These are phyloP conservation scores for Polietes domitor DNA, from an alignment of 2,888 invertebrate genomes.

Conservation along the genomic window DNA sequence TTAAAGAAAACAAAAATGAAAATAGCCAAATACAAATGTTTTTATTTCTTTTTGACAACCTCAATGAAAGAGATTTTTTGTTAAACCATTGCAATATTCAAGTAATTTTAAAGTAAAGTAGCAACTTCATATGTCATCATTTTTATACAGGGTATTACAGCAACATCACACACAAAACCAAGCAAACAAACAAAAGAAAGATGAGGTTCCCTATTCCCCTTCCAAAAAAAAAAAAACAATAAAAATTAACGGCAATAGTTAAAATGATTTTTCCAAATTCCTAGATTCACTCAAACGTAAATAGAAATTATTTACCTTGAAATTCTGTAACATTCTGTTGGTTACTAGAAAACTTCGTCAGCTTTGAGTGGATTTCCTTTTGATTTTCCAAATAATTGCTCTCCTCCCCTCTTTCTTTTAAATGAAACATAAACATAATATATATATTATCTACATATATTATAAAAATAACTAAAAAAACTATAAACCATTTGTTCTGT, in stretches of 20 bases:
- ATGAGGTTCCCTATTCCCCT: background rate
- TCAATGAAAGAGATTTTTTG: background rate
- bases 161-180: background rate
- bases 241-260: background rate
- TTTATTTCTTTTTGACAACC: constrained; percentile 34
- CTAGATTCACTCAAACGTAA: background rate
- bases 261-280: background rate
- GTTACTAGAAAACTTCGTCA: too few relatives aligned
- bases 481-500: constrained; percentile 67
- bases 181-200: background rate
- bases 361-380: background rate
- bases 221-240: constrained; percentile 32
- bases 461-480: constrained; percentile 40
- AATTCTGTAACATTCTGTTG: too few relatives aligned
- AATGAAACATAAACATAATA: constrained; percentile 56
- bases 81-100: background rate
- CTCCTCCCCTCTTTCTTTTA: background rate
- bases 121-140: constrained; percentile 2
- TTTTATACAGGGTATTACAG: constrained; percentile 57
- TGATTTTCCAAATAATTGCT: background rate
- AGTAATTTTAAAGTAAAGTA: background rate
- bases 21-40: constrained; percentile 59
- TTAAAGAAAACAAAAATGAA: constrained; percentile 52
- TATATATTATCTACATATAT: background rate
- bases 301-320: too few relatives aligned